Evolutionary conservation across 2,888 invertebrate species (phyloP).

Genomic region (Poecilus cupreus): DNA sequence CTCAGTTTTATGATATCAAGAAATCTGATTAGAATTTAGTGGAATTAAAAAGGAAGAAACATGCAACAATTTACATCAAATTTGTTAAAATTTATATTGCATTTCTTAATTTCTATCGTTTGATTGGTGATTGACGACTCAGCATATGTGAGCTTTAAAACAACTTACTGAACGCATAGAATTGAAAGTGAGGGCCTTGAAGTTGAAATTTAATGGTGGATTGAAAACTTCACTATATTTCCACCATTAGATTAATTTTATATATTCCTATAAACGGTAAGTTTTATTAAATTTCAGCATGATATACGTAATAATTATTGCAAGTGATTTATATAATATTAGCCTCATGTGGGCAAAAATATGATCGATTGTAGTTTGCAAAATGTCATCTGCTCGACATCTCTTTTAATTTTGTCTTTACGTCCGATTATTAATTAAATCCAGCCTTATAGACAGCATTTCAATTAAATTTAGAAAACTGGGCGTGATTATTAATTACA

Average conservation of each 20-base stretch:
- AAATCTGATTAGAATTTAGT: too few species aligned
- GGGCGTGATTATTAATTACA: not conserved
- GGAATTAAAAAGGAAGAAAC: too few species aligned
- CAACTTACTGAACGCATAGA: conserved; percentile 31
- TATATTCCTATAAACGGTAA: conserved; percentile 51
- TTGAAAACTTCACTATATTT: conserved; percentile 53
- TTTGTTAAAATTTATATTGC: not conserved
- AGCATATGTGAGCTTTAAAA: not conserved
- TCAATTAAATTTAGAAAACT: not conserved
- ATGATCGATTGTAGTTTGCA: not conserved
- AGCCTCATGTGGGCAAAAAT: not conserved
- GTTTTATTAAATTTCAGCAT: conserved; percentile 2
- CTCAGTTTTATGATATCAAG: too few species aligned
- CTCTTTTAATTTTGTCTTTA: conserved; percentile 11
- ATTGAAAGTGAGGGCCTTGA: conserved; percentile 53
- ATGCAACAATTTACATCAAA: too few species aligned
- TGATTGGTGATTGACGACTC: not conserved
- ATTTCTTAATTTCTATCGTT: not conserved
- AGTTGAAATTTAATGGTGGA: conserved; percentile 58
- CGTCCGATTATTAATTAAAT: not conserved
- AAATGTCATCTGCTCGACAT: conserved; percentile 49
- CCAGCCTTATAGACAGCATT: not conserved
- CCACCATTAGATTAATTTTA: conserved; percentile 57
- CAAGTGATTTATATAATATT: not conserved
- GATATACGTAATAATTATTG: conserved; percentile 9